A percentile compares a stretch with the other conserved stretches of the same genome.
Conservation (phyloP, 2,113 vertebrate species). For the Euleptes europaea region DNA sequence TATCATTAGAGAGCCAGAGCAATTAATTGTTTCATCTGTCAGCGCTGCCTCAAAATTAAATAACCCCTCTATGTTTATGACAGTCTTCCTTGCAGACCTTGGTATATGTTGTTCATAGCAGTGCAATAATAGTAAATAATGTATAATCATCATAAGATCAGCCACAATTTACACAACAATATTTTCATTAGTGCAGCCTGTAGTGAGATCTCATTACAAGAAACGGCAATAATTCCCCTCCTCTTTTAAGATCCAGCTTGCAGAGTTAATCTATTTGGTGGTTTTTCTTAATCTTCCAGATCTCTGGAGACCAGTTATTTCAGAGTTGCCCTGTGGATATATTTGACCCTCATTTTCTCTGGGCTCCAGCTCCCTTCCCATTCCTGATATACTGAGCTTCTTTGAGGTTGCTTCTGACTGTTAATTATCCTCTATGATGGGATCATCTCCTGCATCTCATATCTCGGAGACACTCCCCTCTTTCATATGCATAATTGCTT, state of each 20-base stretch:
- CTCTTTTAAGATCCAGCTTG: background rate
- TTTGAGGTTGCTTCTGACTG: too few species aligned
- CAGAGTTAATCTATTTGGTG: too few species aligned
- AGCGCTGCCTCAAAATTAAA: conserved; percentile 27
- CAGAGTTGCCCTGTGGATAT: too few species aligned
- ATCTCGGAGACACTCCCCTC: too few species aligned
- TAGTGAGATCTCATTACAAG: conserved; percentile 31
- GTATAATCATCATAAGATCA: conserved; percentile 7
- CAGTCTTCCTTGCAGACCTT: background rate
- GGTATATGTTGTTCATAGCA: conserved; percentile 19
- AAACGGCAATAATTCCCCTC: background rate
- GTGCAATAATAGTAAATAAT: conserved; percentile 21
- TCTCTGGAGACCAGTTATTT: too few species aligned
- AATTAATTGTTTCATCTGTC: conserved; percentile 37
- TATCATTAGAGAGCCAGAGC: background rate
- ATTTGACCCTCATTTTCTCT: too few species aligned
- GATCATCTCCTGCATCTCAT: too few species aligned
- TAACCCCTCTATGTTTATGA: background rate
- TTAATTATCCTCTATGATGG: too few species aligned
- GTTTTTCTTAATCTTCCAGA: too few species aligned
- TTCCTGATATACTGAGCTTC: too few species aligned
- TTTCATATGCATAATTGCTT: too few species aligned
- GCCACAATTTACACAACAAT: conserved; percentile 26
- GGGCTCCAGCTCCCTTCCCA: too few species aligned
- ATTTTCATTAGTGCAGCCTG: conserved; percentile 14